Evolutionary conservation across 1,140 invertebrate genomes (phyloP), one percentile per base, ranked within the genome.

Genomic region (Lutraria rhynchaena): DNA sequence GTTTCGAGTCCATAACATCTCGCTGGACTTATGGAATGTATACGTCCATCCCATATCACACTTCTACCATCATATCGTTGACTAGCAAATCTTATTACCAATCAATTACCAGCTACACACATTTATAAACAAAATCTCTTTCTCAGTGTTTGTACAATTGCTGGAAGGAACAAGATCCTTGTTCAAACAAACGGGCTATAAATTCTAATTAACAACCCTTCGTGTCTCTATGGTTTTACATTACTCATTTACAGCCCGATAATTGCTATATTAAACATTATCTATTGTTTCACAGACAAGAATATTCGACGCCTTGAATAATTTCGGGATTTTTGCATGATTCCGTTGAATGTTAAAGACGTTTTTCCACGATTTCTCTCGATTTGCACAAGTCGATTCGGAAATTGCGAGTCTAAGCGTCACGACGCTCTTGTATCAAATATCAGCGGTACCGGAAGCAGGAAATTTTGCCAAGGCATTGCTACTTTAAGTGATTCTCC

Each of bases 401-500:
- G 76, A 80, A 80, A 80, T 80, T 80, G 76, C 19, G 44, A 41
- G 61, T 55, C 41, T 67, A 67, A 41, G 51, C 63, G 49, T 24
- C 55, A 58, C 35, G 51, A 15, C 24, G 27, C 35, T 13, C 13
- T 9, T 33, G 44, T 29, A 49, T 80, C 65, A 31, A 58, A 80
- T 80, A 80, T 41, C 76, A n/a, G 7, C 46, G 37, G 58, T n/a
- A 58, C 49, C 63, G 76, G 76, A 80, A 80, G 60, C 76, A 51
- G 76, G 76, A 80, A 69, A 80, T 80, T 80, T 80, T 67, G 37
- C 33, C 37, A 55, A 70, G 76, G 33, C 63, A 19, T 55, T 33
- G 53, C n/a, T 65, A 80, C 76, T 80, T 80, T 70, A 80, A 80
- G 76, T 37, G 76, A 77, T 77, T 77, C 60, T 55, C n/a, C 19